These are phyloP conservation scores for Dicaeum eximium DNA, from an alignment of 2,113 vertebrate genomes.

Conservation along the genomic window DNA sequence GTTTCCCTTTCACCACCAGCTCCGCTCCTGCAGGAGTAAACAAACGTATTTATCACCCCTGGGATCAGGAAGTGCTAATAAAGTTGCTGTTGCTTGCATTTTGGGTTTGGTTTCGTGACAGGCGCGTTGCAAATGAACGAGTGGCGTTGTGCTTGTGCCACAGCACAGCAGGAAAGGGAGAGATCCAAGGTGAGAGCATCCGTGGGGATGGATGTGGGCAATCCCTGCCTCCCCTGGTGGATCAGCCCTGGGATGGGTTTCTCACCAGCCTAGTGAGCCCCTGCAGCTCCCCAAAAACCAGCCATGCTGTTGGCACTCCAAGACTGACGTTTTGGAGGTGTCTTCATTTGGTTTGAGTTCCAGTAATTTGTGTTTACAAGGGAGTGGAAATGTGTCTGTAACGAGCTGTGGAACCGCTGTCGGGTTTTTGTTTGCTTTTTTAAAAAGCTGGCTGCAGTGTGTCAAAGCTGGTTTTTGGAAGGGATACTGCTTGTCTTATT, in stretches of 20 bases:
- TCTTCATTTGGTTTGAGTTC: background rate
- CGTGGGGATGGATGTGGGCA: fast-evolving
- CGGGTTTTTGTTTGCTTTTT: background rate
- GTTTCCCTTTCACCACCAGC: conserved; percentile 62
- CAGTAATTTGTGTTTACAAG: background rate
- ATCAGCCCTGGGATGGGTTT: background rate
- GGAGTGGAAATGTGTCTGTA: background rate
- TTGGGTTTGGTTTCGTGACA: conserved; percentile 53
- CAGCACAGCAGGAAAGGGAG: background rate
- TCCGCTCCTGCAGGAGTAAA: conserved; percentile 59
- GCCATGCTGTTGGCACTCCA: fast-evolving
- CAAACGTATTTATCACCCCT: conserved; percentile 71
- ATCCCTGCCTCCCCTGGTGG: background rate
- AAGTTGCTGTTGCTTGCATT: conserved; percentile 68
- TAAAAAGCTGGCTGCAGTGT: background rate
- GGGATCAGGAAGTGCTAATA: conserved; percentile 70
- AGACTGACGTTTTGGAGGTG: background rate
- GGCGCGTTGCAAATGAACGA: background rate
- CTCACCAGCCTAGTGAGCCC: background rate
- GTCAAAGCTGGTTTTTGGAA: background rate
- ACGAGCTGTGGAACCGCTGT: fast-evolving
- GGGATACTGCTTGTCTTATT: background rate
- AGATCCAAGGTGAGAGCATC: background rate
- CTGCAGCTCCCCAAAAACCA: background rate
- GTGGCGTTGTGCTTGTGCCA: background rate